These are phyloP conservation scores for Xanthia icteritia DNA, from an alignment of 2,888 invertebrate species.

Conservation along the genomic window DNA sequence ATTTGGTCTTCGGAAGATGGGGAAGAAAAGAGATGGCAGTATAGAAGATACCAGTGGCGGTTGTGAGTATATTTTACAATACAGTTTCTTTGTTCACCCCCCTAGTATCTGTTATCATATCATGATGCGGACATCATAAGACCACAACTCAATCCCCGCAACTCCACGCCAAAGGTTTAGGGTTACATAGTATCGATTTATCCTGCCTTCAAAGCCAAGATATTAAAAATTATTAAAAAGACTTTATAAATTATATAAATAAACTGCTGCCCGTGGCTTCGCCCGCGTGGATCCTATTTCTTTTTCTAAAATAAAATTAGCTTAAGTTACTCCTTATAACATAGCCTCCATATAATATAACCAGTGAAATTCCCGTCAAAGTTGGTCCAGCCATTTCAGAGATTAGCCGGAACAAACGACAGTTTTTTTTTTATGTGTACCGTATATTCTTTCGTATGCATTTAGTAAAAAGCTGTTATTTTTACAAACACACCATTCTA, in stretches of 20 bases:
- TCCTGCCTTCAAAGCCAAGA: background rate
- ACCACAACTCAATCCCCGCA: background rate
- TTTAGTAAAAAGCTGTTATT: no score
- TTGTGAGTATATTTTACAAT: constrained; percentile 87
- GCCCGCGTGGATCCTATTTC: no score
- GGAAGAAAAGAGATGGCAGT: constrained; percentile 97
- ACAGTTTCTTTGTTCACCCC: background rate
- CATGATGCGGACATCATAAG: no score
- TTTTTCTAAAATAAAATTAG: no score
- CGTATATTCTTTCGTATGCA: no score
- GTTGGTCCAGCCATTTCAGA: no score
- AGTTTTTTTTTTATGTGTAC: no score
- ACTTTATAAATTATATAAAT: background rate
- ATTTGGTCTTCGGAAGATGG: constrained; percentile 95
- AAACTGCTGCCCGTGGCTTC: background rate
- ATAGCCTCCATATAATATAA: no score
- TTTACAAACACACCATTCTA: no score
- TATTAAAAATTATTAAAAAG: background rate
- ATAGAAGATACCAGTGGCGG: constrained; percentile 95
- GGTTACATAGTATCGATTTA: background rate
- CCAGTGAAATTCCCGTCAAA: no score
- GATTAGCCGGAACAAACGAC: no score
- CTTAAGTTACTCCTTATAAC: no score
- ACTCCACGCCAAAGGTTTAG: background rate
- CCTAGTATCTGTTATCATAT: background rate